Evolutionary conservation across 2,797 vertebrate genomes (phyloP), one percentile per base, ranked within the genome.

Genomic region (Echiichthys vipera): DNA sequence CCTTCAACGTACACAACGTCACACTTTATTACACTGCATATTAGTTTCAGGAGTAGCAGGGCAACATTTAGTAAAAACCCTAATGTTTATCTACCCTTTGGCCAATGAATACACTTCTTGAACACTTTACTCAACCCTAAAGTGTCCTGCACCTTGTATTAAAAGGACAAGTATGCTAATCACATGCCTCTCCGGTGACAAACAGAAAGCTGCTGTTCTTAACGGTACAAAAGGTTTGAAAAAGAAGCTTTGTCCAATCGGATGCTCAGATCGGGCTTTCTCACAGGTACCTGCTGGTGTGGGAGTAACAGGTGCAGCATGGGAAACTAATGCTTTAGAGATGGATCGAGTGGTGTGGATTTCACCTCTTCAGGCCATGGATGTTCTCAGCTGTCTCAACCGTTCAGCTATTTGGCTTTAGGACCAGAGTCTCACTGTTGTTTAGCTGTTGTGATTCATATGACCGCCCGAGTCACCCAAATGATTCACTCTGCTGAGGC

Each of bases 261-360:
- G 56, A 69, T 73, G 83, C 76, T 50, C 49, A 73, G 76, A 42
- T 47, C 11, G 29, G 73, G 51, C 62, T 80, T 88, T 90, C 88
- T 88, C 87, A 85, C 82, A 89, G 86, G 77, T 81, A 57, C 77
- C 36, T 65, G 66, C 74, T 73, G 79, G 30, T 71, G 65, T 83
- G 65, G 63, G 75, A 69, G 83, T 71, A 85, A 88, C 89, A 92
- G 89, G 89, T 93, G 87, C 82, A 86, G 62, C 65, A 88, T 91
- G 90, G 84, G 88, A 92, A 88, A 65, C 59, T 17, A 65, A 65
- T n/a, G 65, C 65, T 80, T 65, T 22, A 37, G 70, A 67, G 64
- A 40, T 29, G 45, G 69, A 71, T 46, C 12, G 20, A 71, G 65
- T 3, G 78, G 90, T 91, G 86, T 91, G 39, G 69, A 74, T 93